phyloP scores from a whole-genome alignment of 92 coral and sea anemone genomes.

The Zoanthus gigantus region DNA sequence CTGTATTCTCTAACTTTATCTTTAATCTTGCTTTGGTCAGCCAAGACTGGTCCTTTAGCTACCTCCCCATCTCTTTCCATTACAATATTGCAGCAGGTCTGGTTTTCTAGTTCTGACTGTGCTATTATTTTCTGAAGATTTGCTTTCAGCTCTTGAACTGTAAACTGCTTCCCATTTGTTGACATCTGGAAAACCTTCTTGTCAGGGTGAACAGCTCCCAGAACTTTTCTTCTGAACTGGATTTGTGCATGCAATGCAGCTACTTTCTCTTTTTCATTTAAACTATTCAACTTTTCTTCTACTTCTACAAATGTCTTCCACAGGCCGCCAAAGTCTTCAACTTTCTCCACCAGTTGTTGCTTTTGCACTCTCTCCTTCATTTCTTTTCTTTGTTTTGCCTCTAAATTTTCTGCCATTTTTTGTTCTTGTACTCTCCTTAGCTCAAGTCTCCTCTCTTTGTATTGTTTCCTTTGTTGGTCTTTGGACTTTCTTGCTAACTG shows the following conservation, averaged over 20 bases:
- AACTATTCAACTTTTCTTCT: background rate
- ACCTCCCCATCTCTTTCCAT: slow-evolving; percentile 6
- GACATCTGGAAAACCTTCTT: slow-evolving; percentile 51
- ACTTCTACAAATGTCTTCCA: slow-evolving; percentile 25
- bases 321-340: slow-evolving; percentile 45
- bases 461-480: slow-evolving; percentile 17
- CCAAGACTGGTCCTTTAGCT: slow-evolving; percentile 44
- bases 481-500: slow-evolving; percentile 39
- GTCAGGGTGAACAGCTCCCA: slow-evolving; percentile 57
- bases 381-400: slow-evolving; percentile 24
- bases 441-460: slow-evolving; percentile 29
- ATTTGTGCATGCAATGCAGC: slow-evolving; percentile 43
- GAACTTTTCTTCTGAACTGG: slow-evolving; percentile 38
- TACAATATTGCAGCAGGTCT: slow-evolving; percentile 4
- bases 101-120: slow-evolving; percentile 47
- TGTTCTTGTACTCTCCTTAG: slow-evolving; percentile 35
- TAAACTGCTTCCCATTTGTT: slow-evolving; percentile 19
- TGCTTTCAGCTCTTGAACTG: background rate
- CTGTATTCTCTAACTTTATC: slow-evolving; percentile 27
- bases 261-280: background rate
- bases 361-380: slow-evolving; percentile 42
- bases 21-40: slow-evolving; percentile 26
- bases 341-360: slow-evolving; percentile 33
- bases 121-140: slow-evolving; percentile 8
- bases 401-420: slow-evolving; percentile 38